phyloP scores from a whole-genome alignment of 2,888 invertebrate genomes.

The Cephonodes hylas region DNA sequence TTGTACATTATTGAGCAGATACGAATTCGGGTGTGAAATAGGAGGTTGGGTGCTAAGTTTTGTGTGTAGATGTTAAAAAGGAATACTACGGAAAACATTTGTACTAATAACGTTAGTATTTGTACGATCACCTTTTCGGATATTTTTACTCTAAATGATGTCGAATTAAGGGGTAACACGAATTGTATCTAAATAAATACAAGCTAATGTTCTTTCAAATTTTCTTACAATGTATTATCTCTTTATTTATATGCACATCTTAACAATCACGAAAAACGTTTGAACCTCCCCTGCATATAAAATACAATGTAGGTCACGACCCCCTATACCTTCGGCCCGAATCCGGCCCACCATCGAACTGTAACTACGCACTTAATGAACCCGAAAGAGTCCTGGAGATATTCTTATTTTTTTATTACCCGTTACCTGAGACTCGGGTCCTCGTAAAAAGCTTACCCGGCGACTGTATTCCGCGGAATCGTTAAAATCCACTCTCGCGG shows the following conservation, averaged over 20 bases:
- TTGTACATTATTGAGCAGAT: not conserved
- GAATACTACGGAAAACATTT: not conserved
- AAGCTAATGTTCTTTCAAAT: no score
- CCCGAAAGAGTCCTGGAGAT: conserved; percentile 7
- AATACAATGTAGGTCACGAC: not conserved
- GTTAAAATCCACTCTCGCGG: conserved; percentile 11
- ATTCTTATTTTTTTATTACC: conserved; percentile 9
- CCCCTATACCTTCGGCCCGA: not conserved
- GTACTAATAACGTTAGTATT: no score
- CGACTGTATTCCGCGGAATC: conserved; percentile 11
- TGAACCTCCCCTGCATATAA: not conserved
- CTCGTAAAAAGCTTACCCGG: conserved; percentile 10
- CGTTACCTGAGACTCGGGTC: not conserved
- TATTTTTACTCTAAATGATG: no score
- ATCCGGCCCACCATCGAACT: not conserved
- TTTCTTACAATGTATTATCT: no score
- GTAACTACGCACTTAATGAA: conserved; percentile 9
- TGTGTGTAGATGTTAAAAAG: not conserved
- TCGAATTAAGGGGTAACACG: no score
- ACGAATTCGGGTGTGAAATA: not conserved
- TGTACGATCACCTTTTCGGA: no score
- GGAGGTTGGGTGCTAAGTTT: no score
- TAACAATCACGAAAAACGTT: no score
- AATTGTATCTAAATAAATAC: no score
- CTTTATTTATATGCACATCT: no score